Percentiles rank a stretch among this genome's conserved stretches.
These are phyloP conservation scores for Amblyraja radiata DNA, from an alignment of 2,797 vertebrate genomes.

Conservation along the genomic window DNA sequence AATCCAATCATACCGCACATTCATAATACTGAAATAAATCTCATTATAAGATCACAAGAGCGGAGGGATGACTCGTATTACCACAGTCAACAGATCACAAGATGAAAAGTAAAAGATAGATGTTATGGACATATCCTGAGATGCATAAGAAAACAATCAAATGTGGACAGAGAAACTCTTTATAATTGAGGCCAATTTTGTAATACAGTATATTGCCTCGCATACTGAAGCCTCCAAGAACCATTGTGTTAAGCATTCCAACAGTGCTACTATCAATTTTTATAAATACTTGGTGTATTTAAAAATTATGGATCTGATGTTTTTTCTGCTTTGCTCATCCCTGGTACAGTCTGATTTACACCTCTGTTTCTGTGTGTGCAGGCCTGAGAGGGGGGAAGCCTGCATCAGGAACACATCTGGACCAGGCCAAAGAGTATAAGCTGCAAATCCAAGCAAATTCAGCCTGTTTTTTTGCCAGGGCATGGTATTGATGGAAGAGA, in stretches of 20 bases:
- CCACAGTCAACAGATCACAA: not conserved
- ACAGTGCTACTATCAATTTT: not conserved
- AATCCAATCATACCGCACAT: slow-evolving; percentile 14
- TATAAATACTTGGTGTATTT: not conserved
- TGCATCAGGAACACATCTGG: not conserved
- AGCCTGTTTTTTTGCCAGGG: not conserved
- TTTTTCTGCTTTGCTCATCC: not conserved
- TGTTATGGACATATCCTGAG: not conserved
- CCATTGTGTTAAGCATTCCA: not conserved
- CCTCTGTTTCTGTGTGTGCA: not conserved
- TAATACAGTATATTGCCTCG: not conserved
- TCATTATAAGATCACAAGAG: not conserved
- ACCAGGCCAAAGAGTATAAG: too few relatives aligned
- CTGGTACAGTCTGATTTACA: not conserved
- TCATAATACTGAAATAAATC: slow-evolving; percentile 31
- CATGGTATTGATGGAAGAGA: not conserved
- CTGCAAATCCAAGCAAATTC: not conserved
- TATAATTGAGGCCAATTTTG: not conserved
- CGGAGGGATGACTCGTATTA: not conserved
- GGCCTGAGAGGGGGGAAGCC: not conserved
- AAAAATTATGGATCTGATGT: not conserved
- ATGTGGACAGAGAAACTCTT: not conserved
- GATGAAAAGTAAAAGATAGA: slow-evolving; percentile 14
- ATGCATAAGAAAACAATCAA: not conserved
- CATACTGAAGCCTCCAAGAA: not conserved